Evolutionary conservation across 2,888 invertebrate genomes (phyloP).

Genomic region (Erebia palarica): DNA sequence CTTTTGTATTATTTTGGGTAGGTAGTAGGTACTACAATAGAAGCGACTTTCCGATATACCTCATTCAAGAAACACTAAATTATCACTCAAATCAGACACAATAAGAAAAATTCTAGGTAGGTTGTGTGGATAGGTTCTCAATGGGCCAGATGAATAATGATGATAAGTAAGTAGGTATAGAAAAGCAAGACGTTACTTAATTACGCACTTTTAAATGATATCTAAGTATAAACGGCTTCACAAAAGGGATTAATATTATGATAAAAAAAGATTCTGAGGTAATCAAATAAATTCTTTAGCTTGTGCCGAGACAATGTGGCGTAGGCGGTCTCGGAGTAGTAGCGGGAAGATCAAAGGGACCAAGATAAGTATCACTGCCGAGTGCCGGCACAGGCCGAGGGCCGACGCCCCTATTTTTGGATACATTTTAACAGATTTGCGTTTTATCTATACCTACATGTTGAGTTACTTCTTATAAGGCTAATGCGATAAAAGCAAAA

Average conservation of each 20-base stretch:
- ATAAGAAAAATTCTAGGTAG: too few species aligned
- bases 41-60: too few species aligned
- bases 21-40: too few species aligned
- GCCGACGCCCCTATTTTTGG: slow-evolving; percentile 67
- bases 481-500: slow-evolving; percentile 34
- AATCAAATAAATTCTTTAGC: slow-evolving; percentile 35
- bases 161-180: too few species aligned
- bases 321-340: slow-evolving; percentile 51
- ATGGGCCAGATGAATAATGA: too few species aligned
- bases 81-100: too few species aligned
- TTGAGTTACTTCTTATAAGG: slow-evolving; percentile 39
- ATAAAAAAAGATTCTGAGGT: slow-evolving; percentile 27
- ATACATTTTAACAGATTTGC: slow-evolving; percentile 66
- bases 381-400: slow-evolving; percentile 48
- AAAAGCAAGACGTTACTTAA: too few species aligned
- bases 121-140: too few species aligned
- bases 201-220: too few species aligned
- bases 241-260: slow-evolving; percentile 13
- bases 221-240: background rate
- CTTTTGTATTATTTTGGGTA: too few species aligned
- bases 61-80: too few species aligned
- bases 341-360: slow-evolving; percentile 68
- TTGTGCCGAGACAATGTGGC: slow-evolving; percentile 50
- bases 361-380: slow-evolving; percentile 70
- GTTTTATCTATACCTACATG: slow-evolving; percentile 51